phyloP scores from a whole-genome alignment of 2,888 invertebrate species.

The Patella ulyssiponensis region DNA sequence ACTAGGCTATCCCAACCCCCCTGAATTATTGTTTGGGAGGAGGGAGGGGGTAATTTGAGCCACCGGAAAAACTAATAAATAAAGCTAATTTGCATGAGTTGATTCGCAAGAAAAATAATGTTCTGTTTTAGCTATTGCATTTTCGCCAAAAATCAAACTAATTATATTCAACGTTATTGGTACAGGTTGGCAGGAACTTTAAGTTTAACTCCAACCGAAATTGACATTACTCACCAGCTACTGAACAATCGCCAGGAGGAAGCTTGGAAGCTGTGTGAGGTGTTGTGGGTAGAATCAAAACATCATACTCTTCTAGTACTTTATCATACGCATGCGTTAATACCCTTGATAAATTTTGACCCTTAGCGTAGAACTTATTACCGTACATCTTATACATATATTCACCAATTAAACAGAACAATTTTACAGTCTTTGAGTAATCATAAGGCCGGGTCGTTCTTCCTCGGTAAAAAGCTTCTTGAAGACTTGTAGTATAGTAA shows the following conservation, averaged over 20 bases:
- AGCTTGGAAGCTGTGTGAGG: conserved; percentile 39
- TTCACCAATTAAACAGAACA: conserved; percentile 34
- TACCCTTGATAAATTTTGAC: conserved; percentile 40
- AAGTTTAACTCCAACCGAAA: too few species aligned
- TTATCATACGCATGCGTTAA: conserved; percentile 47
- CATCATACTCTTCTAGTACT: conserved; percentile 49
- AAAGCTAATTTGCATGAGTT: too few species aligned
- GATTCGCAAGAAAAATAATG: too few species aligned
- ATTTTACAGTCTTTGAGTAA: conserved; percentile 38
- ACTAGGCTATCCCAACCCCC: too few species aligned
- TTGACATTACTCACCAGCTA: conserved; percentile 29
- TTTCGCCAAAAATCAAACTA: too few species aligned
- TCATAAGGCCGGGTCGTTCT: conserved; percentile 37
- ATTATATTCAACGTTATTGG: too few species aligned
- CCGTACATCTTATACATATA: conserved; percentile 44
- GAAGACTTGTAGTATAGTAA: conserved; percentile 37
- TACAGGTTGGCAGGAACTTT: too few species aligned
- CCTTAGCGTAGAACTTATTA: conserved; percentile 48
- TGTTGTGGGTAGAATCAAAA: conserved; percentile 59
- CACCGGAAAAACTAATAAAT: too few species aligned
- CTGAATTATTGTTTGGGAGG: too few species aligned
- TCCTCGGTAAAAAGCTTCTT: conserved; percentile 38
- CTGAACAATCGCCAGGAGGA: conserved; percentile 19
- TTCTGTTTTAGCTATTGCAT: too few species aligned
- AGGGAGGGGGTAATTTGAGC: too few species aligned